A percentile compares a stretch with the other conserved stretches of the same genome.
Conservation (phyloP, 2,888 invertebrate genomes). For the Ennomos fuscantarius region DNA sequence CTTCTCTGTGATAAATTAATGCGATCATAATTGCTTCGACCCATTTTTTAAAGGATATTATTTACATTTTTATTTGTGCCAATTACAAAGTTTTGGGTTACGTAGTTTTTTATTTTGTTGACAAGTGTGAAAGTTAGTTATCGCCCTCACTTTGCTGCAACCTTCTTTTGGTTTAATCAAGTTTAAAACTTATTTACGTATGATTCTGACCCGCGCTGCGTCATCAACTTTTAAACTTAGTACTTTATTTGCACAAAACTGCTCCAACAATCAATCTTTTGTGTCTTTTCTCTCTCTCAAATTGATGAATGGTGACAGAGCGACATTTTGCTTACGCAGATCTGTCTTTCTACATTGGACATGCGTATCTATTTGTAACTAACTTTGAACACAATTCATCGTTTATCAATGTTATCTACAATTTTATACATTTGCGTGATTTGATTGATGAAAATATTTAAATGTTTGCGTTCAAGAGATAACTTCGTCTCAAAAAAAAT, state of each 20-base stretch:
- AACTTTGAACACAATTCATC: conserved; percentile 21
- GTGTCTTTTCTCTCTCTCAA: conserved; percentile 30
- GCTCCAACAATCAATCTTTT: conserved; percentile 40
- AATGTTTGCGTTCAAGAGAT: conserved; percentile 2
- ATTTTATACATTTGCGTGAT: conserved; percentile 11
- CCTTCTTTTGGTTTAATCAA: too few relatives aligned
- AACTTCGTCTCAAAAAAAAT: neutral
- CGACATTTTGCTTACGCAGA: conserved; percentile 30
- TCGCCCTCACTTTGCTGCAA: too few relatives aligned
- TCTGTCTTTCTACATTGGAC: conserved; percentile 28
- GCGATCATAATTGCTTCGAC: too few relatives aligned
- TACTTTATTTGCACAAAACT: conserved; percentile 39
- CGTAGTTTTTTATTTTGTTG: too few relatives aligned
- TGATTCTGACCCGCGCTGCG: too few relatives aligned
- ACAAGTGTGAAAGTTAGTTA: too few relatives aligned
- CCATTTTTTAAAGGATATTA: too few relatives aligned
- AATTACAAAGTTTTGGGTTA: too few relatives aligned
- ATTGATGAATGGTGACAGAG: conserved; percentile 40
- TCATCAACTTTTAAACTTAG: conserved; percentile 40
- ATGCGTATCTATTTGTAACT: conserved; percentile 18
- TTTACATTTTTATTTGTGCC: too few relatives aligned
- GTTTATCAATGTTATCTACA: conserved; percentile 17
- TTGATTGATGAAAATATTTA: conserved; percentile 8
- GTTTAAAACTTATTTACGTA: too few relatives aligned
- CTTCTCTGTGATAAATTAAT: too few relatives aligned